phyloP scores from a whole-genome alignment of 53 echinoderm and acorn worm species.

The Paracentrotus lividus region DNA sequence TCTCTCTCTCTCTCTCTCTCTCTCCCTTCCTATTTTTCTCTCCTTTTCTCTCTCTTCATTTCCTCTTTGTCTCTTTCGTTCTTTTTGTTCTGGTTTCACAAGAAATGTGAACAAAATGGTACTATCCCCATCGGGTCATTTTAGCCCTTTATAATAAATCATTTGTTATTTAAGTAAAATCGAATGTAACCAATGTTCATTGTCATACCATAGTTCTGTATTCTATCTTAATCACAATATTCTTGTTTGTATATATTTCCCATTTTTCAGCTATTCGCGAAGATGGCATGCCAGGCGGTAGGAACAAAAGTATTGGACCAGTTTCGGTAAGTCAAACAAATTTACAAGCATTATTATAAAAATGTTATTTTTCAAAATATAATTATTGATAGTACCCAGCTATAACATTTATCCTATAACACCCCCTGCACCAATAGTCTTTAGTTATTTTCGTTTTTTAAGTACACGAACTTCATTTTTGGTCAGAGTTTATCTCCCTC shows the following conservation, averaged over 20 bases:
- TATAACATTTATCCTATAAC: too few species aligned
- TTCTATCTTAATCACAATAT: not conserved
- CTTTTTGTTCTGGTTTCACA: not conserved
- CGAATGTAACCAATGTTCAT: too few species aligned
- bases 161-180: too few species aligned
- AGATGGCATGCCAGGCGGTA: constrained; percentile 97
- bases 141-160: too few species aligned
- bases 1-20: not conserved
- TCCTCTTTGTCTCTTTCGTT: not conserved
- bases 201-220: not conserved
- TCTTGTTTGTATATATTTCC: not conserved
- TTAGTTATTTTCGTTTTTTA: too few species aligned
- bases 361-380: not conserved
- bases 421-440: too few species aligned
- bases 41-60: not conserved
- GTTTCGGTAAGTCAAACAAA: constrained; percentile 84
- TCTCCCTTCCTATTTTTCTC: not conserved
- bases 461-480: too few species aligned
- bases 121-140: too few species aligned
- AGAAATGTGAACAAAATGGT: too few species aligned
- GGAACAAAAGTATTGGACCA: constrained; percentile 98
- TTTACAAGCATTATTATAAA: not conserved
- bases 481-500: too few species aligned
- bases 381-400: too few species aligned
- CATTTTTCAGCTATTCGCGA: constrained; percentile 85